phyloP scores from a whole-genome alignment of 2,113 vertebrate genomes.

The Uria lomvia region DNA sequence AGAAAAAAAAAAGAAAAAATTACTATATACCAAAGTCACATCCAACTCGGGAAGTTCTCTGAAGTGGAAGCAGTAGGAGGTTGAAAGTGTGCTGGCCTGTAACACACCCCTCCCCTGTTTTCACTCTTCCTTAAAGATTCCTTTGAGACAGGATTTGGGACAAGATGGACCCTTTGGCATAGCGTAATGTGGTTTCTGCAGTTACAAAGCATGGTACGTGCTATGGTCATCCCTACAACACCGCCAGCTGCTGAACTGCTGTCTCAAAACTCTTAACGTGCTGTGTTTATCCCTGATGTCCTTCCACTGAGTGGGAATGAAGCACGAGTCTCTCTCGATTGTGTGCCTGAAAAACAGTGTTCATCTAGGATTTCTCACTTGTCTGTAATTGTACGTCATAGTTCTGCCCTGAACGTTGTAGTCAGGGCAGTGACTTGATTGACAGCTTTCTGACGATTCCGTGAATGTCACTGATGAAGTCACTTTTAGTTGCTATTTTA shows the following conservation, averaged over 20 bases:
- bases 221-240: background rate
- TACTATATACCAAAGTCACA: background rate
- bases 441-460: background rate
- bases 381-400: background rate
- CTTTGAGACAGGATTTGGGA: background rate
- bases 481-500: background rate
- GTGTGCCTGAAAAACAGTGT: background rate
- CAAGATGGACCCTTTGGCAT: background rate
- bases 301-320: background rate
- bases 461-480: background rate
- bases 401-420: background rate
- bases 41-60: background rate
- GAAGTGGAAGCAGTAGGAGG: background rate
- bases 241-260: background rate
- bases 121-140: background rate
- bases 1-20: background rate
- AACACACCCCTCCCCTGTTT: background rate
- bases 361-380: background rate
- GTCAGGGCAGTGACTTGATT: background rate
- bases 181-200: background rate
- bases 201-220: background rate
- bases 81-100: background rate
- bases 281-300: background rate
- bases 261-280: background rate
- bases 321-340: background rate